Percentiles rank a stretch among this genome's conserved stretches.
Evolutionary conservation across 1,140 invertebrate genomes (phyloP).

Genomic region (Harpegnathos saltator): DNA sequence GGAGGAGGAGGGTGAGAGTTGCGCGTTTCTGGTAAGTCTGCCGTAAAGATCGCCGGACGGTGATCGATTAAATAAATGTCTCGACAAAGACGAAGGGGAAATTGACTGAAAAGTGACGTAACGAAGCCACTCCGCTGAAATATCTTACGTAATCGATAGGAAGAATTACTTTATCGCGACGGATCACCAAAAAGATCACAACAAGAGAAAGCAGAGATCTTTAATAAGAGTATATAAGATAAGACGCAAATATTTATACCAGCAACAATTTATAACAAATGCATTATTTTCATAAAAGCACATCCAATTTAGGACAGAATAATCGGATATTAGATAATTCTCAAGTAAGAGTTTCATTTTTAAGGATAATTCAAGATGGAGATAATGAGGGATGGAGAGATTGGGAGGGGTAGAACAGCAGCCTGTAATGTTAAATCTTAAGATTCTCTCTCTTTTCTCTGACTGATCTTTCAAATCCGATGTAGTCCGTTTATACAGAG

Average conservation of each 20-base stretch:
- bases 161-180: not conserved
- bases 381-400: too few species aligned
- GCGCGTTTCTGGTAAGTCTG: constrained; percentile 12
- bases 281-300: not conserved
- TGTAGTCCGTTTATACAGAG: too few species aligned
- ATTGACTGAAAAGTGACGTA: constrained; percentile 10
- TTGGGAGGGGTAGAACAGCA: too few species aligned
- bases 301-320: not conserved
- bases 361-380: too few species aligned
- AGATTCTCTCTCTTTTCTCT: too few species aligned
- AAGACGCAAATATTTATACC: not conserved
- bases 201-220: not conserved
- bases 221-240: not conserved
- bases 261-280: not conserved
- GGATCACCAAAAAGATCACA: not conserved
- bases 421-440: too few species aligned
- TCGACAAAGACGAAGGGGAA: not conserved
- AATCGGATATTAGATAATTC: too few species aligned
- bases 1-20: not conserved
- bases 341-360: too few species aligned
- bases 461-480: too few species aligned
- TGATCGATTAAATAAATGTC: constrained; percentile 8
- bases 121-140: not conserved
- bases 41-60: not conserved
- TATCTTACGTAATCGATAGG: not conserved